A percentile compares a stretch with the other conserved stretches of the same genome.
phyloP scores from a whole-genome alignment of 2,113 vertebrate genomes.

The Sylvilagus bachmani region DNA sequence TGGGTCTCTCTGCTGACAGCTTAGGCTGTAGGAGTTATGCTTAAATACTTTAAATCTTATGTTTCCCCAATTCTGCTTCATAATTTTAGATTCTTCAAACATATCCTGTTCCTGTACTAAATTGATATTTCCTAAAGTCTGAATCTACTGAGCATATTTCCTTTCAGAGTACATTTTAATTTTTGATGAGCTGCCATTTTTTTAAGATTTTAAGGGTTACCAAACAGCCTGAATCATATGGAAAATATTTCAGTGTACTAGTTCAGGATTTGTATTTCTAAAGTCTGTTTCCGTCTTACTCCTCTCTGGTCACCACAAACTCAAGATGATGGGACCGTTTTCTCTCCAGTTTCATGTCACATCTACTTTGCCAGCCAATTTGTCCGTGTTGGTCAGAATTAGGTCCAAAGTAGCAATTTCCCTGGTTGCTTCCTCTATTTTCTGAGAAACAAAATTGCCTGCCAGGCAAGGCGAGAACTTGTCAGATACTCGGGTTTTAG shows the following conservation, averaged over 20 bases:
- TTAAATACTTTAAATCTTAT: conserved; percentile 76
- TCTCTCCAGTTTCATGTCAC: conserved; percentile 39
- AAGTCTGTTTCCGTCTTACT: conserved; percentile 45
- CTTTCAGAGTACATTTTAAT: conserved; percentile 78
- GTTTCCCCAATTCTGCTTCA: conserved; percentile 77
- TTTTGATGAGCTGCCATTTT: conserved; percentile 50
- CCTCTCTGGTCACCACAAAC: conserved; percentile 2
- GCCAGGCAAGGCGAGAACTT: conserved; percentile 69
- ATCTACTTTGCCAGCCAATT: conserved; percentile 53
- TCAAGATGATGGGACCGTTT: background rate
- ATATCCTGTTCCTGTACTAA: conserved; percentile 68
- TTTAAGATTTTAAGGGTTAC: conserved; percentile 62
- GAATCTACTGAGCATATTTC: conserved; percentile 66
- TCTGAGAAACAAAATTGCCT: conserved; percentile 76
- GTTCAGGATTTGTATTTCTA: background rate
- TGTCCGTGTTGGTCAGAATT: conserved; percentile 68
- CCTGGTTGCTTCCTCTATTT: conserved; percentile 76
- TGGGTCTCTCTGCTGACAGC: conserved; percentile 72
- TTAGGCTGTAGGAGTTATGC: conserved; percentile 78
- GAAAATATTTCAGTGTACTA: background rate
- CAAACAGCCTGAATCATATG: conserved; percentile 62
- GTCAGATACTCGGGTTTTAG: conserved; percentile 58
- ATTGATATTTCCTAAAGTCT: conserved; percentile 72
- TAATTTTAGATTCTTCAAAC: conserved; percentile 82
- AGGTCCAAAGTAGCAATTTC: conserved; percentile 67